A percentile compares a stretch with the other conserved stretches of the same genome.
Conservation (phyloP, 2,888 invertebrate genomes). For the Drosophila cracens region DNA sequence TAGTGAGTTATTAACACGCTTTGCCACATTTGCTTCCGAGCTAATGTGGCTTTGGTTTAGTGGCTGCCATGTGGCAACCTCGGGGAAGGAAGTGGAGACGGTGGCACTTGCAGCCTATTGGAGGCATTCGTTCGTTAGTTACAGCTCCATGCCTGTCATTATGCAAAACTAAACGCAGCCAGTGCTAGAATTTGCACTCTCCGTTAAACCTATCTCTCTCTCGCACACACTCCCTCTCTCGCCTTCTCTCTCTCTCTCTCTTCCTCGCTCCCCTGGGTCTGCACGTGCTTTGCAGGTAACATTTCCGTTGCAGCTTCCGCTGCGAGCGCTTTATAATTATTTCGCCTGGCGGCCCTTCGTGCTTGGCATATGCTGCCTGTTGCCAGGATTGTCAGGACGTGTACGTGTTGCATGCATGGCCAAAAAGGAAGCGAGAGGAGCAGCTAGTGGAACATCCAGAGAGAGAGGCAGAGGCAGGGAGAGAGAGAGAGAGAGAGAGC, state of each 20-base stretch:
- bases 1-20: slow-evolving; percentile 81
- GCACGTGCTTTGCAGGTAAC: slow-evolving; percentile 79
- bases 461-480: neutral
- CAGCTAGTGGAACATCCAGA: neutral
- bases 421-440: slow-evolving; percentile 16
- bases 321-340: slow-evolving; percentile 80
- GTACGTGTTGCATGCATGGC: slow-evolving; percentile 71
- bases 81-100: neutral
- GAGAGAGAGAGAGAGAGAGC: slow-evolving; percentile 15
- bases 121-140: slow-evolving; percentile 48
- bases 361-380: slow-evolving; percentile 78
- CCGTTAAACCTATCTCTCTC: slow-evolving; percentile 41
- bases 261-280: slow-evolving; percentile 13
- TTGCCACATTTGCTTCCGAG: slow-evolving; percentile 79
- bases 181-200: slow-evolving; percentile 77
- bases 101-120: slow-evolving; percentile 28
- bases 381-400: slow-evolving; percentile 74
- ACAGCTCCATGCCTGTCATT: slow-evolving; percentile 71
- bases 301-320: slow-evolving; percentile 80
- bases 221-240: neutral
- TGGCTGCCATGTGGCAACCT: slow-evolving; percentile 65
- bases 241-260: neutral
- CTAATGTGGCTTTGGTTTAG: slow-evolving; percentile 79
- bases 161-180: slow-evolving; percentile 80
- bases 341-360: slow-evolving; percentile 78